Evolutionary conservation across 2,888 invertebrate genomes (phyloP), one percentile per base, ranked within the genome.

Genomic region (Masnerella sp.): DNA sequence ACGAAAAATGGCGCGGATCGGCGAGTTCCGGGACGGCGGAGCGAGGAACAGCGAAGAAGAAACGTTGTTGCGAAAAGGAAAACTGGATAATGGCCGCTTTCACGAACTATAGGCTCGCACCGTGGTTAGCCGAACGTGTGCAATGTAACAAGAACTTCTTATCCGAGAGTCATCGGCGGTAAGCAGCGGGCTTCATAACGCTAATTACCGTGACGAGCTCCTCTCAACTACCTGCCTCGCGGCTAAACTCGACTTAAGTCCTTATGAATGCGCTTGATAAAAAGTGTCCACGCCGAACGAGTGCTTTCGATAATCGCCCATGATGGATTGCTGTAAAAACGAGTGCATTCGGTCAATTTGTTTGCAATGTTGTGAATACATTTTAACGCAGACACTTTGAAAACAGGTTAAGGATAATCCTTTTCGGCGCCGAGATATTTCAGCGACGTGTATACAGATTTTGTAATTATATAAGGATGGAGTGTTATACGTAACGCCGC

Each of bases 51-150:
- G 58, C 58, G 7, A 59, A 65, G 58, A 69, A 12, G 11, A 34
- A 30, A 58, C 47, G 59, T 61, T 56, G 61, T 79, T 80, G 76
- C 78, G 78, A 76, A 77, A 79, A 83, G 79, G 82, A 83, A 83
- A 84, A 82, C 82, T 81, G 80, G 82, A 81, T 86, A 86, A 86
- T 85, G 84, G 84, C 79, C 84, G 83, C 86, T 86, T 86, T 86
- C 86, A 86, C 86, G 86, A 84, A 80, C 81, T 80, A 82, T 83
- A 82, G 82, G 79, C 78, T 81, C 81, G 76, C 76, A 78, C 76
- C 72, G 78, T 77, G 79, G 76, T 79, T 79, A 79, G 81, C 58
- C 80, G 81, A 81, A 81, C 79, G 79, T 80, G 79, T 78, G 80
- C 78, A 82, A 83, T 81, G 79, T 80, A 77, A 81, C 80, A 74